Evolutionary conservation across 2,113 vertebrate species (phyloP).

Genomic region (Aepyceros melampus): DNA sequence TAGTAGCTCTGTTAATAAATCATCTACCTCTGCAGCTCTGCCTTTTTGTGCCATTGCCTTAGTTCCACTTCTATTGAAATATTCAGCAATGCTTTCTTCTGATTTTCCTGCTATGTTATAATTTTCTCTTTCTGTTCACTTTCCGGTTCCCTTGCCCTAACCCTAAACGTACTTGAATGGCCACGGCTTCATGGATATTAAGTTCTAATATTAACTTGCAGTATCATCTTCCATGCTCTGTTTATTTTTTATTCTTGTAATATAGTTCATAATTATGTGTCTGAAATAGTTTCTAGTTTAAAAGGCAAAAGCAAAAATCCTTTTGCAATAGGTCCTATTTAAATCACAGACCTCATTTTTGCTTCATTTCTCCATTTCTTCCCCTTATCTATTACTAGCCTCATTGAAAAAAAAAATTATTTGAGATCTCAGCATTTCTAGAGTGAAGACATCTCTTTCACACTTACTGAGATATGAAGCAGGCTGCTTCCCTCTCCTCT

Average conservation of each 20-base stretch:
- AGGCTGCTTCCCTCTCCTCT: not conserved
- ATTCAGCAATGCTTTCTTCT: not conserved
- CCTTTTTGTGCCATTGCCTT: slow-evolving; percentile 6
- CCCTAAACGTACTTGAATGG: not conserved
- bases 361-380: not conserved
- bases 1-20: slow-evolving; percentile 27
- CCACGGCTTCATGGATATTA: not conserved
- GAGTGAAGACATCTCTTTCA: not conserved
- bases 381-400: not conserved
- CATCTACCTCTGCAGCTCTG: not conserved
- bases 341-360: slow-evolving; percentile 6
- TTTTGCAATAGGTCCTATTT: not conserved
- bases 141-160: not conserved
- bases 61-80: slow-evolving; percentile 36
- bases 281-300: slow-evolving; percentile 34
- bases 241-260: slow-evolving; percentile 48
- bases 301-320: slow-evolving; percentile 34
- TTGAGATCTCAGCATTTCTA: not conserved
- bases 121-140: not conserved
- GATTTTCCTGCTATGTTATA: not conserved
- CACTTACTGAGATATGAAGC: not conserved
- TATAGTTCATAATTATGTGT: slow-evolving; percentile 18
- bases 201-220: slow-evolving; percentile 12
- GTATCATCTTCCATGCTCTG: slow-evolving; percentile 20
- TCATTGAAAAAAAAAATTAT: not conserved